A percentile compares a stretch with the other conserved stretches of the same genome.
Conservation (phyloP, 2,797 vertebrate genomes). For the Neostethus bicornis region DNA sequence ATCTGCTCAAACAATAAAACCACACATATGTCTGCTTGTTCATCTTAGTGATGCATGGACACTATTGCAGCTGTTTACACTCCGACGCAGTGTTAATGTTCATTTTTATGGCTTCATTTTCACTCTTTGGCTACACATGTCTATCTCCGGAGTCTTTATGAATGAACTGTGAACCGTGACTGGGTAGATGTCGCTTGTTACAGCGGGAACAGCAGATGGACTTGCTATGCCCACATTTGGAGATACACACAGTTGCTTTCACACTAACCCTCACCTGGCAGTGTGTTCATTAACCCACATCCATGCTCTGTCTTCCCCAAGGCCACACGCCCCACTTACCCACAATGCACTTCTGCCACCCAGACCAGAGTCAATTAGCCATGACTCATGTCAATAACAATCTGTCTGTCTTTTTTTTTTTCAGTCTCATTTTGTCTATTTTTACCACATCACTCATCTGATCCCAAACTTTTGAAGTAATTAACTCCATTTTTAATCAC, state of each 20-base stretch:
- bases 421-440: constrained; percentile 14
- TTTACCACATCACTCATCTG: constrained; percentile 10
- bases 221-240: constrained; percentile 21
- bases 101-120: constrained; percentile 1
- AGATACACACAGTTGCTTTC: constrained; percentile 9
- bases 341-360: constrained; percentile 71
- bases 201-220: constrained; percentile 70
- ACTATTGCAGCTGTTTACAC: constrained; percentile 19
- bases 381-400: constrained; percentile 60
- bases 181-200: constrained; percentile 59
- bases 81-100: constrained; percentile 16
- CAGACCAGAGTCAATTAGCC: constrained; percentile 68
- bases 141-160: constrained; percentile 40
- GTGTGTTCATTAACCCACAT: constrained; percentile 70
- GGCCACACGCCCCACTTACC: constrained; percentile 74
- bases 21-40: constrained; percentile 6
- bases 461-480: constrained; percentile 11
- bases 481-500: constrained; percentile 8
- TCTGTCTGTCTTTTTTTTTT: constrained; percentile 26
- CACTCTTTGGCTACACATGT: neutral
- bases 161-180: constrained; percentile 65
- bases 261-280: constrained; percentile 65
- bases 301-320: constrained; percentile 56
- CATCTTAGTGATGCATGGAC: neutral
- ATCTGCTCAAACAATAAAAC: constrained; percentile 2